Percentiles rank a stretch among this genome's conserved stretches.
phyloP scores from a whole-genome alignment of 2,113 vertebrate genomes.

The Diphyllodes magnificus region DNA sequence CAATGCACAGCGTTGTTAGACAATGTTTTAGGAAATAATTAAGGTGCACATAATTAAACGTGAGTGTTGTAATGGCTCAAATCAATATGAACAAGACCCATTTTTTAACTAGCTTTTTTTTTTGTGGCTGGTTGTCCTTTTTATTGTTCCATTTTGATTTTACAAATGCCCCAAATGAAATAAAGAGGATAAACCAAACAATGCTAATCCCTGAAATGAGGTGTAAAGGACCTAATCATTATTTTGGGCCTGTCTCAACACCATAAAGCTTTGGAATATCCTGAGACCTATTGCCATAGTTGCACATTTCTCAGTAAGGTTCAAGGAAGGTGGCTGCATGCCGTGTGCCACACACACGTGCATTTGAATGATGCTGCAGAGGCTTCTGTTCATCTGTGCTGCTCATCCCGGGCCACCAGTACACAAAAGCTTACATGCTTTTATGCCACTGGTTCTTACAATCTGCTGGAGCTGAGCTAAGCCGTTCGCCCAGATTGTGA shows the following conservation, averaged over 20 bases:
- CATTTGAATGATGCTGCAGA: not conserved
- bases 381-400: not conserved
- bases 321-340: not conserved
- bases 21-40: not conserved
- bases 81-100: not conserved
- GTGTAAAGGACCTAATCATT: not conserved
- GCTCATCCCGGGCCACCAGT: not conserved
- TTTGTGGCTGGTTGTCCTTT: not conserved
- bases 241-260: not conserved
- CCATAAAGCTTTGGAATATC: not conserved
- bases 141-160: not conserved
- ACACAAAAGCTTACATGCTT: not conserved
- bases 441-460: not conserved
- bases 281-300: not conserved
- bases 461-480: not conserved
- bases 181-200: not conserved
- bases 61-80: not conserved
- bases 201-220: not conserved
- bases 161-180: not conserved
- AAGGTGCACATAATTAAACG: not conserved
- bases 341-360: not conserved
- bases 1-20: not conserved
- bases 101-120: not conserved
- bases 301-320: not conserved
- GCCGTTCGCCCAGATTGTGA: not conserved